phyloP scores from a whole-genome alignment of 1,140 invertebrate species.

The Chironomus tepperi region DNA sequence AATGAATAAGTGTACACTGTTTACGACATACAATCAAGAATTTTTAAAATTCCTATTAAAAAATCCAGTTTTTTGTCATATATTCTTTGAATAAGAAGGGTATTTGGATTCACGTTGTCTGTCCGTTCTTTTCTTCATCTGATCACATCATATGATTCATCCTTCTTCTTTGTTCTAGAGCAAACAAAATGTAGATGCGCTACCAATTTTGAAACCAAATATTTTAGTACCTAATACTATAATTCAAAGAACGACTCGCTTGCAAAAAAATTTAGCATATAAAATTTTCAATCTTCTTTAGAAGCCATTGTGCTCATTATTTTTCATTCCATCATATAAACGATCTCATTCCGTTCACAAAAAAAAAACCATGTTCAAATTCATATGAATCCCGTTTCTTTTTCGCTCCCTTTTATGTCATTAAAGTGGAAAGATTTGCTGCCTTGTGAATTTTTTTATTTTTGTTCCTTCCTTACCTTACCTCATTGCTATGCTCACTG shows the following conservation, averaged over 20 bases:
- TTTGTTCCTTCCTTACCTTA: neutral
- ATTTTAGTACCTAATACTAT: too few species aligned
- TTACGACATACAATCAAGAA: slow-evolving; percentile 31
- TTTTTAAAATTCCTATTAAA: slow-evolving; percentile 34
- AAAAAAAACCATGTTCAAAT: neutral
- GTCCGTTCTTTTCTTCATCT: too few species aligned
- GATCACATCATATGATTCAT: too few species aligned
- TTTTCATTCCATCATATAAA: neutral
- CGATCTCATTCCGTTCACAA: too few species aligned
- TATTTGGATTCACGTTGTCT: neutral
- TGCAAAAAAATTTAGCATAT: too few species aligned
- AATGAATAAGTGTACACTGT: neutral
- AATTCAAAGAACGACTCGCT: too few species aligned
- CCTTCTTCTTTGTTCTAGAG: too few species aligned
- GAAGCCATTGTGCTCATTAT: neutral
- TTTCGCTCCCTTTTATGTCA: neutral
- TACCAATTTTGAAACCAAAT: too few species aligned
- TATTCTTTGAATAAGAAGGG: neutral
- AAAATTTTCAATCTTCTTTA: too few species aligned
- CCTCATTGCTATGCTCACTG: neutral
- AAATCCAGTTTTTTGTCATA: slow-evolving; percentile 1
- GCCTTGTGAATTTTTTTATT: neutral
- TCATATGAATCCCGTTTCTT: neutral
- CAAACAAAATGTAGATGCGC: too few species aligned
- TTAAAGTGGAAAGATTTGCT: neutral